Evolutionary conservation across 2,888 invertebrate species (phyloP), one percentile per base, ranked within the genome.

Genomic region (Scaptomyza caliginosa): DNA sequence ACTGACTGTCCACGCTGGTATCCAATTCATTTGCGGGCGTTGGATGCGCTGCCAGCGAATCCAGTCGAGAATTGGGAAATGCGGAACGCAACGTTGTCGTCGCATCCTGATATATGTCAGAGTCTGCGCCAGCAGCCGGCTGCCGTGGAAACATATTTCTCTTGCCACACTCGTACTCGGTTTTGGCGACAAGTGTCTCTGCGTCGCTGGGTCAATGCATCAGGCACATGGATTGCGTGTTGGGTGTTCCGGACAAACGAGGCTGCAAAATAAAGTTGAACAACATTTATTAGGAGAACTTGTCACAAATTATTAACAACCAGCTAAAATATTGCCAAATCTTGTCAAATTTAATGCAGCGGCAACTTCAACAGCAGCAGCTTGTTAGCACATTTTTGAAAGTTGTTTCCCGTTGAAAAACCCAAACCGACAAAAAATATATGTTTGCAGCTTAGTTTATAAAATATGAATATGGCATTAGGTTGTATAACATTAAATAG

Each of bases 51-150:
- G 89, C 74, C 60, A 90, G 59, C 50, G 90, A 90, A 40, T 89
- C 90, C 57, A 90, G 86, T 34, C 90, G 87, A 43, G 91, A 91
- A 62, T 90, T 90, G 69, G 90, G 90, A 74, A 90, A 90, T 48
- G 82, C 90, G 59, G 90, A 86, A 67, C 91, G 89, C 77, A 90
- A 69, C 57, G 90, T 90, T 38, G 90, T 90, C 40, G 90, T 66
- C 24, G 65, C 88, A 69, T 84, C 87, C 75, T 88, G 80, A 86
- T 90, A 90, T 66, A 85, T 81, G 70, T 88, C 69, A 32, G 69
- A 43, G 72, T 86, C 34, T 34, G 34, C 83, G 52, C 77, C 77
- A 54, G 86, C 80, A 70, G 80, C 89, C 79, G 90, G 86, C 86
- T 88, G 83, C 74, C 90, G 87, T 77, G 89, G 79, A 89, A 90